phyloP scores from a whole-genome alignment of 2,888 invertebrate genomes.

The Acleris cristana region DNA sequence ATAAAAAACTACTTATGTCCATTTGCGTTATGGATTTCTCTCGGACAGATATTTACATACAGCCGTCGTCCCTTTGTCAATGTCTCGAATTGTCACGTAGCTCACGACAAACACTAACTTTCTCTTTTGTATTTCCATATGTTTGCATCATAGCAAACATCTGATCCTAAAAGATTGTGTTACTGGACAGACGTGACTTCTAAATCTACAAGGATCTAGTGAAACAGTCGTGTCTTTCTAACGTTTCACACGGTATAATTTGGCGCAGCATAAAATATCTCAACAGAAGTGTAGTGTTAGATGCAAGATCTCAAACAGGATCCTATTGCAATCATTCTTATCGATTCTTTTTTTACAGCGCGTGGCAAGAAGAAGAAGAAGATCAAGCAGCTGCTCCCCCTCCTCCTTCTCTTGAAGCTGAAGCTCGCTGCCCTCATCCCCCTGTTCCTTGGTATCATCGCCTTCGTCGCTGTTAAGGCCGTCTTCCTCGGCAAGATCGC shows the following conservation, averaged over 20 bases:
- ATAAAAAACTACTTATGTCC: constrained; percentile 17
- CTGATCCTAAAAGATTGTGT: constrained; percentile 31
- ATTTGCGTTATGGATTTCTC: constrained; percentile 52
- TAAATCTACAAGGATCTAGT: constrained; percentile 7
- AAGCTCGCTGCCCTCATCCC: constrained; percentile 91
- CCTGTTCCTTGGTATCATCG: constrained; percentile 88
- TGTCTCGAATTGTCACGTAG: constrained; percentile 34
- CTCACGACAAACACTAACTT: constrained; percentile 35
- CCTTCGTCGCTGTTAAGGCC: constrained; percentile 92
- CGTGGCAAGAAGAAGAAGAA: constrained; percentile 92
- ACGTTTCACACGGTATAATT: too few species aligned
- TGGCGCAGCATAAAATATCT: too few species aligned
- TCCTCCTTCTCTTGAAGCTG: constrained; percentile 90
- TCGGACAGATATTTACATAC: constrained; percentile 41
- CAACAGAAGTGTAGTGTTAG: too few species aligned
- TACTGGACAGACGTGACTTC: constrained; percentile 34
- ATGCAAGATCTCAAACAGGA: too few species aligned
- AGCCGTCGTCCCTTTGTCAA: constrained; percentile 38
- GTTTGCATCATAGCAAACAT: constrained; percentile 28
- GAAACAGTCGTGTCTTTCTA: not conserved
- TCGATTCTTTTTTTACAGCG: constrained; percentile 71
- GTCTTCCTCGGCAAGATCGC: constrained; percentile 93
- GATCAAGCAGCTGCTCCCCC: constrained; percentile 89
- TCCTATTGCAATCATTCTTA: not conserved
- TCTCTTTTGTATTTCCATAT: constrained; percentile 33